phyloP scores from a whole-genome alignment of 2,113 vertebrate species.

The Ptilonorhynchus violaceus region DNA sequence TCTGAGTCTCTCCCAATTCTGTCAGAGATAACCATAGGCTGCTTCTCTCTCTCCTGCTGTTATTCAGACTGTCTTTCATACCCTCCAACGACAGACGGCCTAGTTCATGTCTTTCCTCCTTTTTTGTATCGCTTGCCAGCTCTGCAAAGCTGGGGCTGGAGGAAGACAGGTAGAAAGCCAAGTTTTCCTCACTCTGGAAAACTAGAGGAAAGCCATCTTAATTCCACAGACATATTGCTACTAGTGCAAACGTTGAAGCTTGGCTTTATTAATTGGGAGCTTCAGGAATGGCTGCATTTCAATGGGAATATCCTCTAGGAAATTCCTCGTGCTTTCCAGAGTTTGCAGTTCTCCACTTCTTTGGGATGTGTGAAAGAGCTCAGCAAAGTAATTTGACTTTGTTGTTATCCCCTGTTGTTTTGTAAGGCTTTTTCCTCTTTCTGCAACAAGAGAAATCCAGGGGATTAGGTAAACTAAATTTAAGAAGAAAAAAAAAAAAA shows the following conservation, averaged over 20 bases:
- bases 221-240: not conserved
- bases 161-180: not conserved
- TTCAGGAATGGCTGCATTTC: not conserved
- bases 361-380: not conserved
- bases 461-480: not conserved
- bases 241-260: not conserved
- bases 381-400: not conserved
- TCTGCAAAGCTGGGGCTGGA: not conserved
- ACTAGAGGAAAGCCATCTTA: not conserved
- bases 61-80: slow-evolving; percentile 47
- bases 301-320: not conserved
- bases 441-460: not conserved
- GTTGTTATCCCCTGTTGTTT: not conserved
- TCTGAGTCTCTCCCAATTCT: slow-evolving; percentile 21
- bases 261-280: not conserved
- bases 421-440: not conserved
- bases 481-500: not conserved
- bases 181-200: not conserved
- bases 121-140: not conserved
- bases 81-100: slow-evolving; percentile 58
- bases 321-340: not conserved
- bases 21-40: slow-evolving; percentile 58
- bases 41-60: slow-evolving; percentile 42
- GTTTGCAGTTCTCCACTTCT: not conserved
- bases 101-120: slow-evolving; percentile 33